phyloP scores from a whole-genome alignment of 2,113 vertebrate species.

The Thalassarche chlororhynchos region DNA sequence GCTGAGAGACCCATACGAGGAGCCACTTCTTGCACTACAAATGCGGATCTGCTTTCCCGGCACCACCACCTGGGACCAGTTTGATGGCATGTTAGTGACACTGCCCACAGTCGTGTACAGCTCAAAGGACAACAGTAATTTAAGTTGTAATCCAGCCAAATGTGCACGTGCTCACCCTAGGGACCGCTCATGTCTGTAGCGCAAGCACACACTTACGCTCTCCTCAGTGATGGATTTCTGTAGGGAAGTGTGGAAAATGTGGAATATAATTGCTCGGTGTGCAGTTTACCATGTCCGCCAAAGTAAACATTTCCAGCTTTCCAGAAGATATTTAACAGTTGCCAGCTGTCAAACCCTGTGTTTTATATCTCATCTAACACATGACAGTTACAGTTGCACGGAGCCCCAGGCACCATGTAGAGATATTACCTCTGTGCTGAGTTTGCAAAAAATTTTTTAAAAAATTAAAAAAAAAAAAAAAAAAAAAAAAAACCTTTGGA shows the following conservation, averaged over 20 bases:
- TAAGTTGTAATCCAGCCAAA: not conserved
- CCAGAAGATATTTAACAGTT: not conserved
- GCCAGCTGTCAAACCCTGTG: slow-evolving; percentile 24
- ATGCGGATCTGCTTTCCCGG: not conserved
- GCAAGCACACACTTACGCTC: not conserved
- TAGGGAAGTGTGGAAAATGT: not conserved
- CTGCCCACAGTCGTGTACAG: not conserved
- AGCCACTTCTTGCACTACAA: not conserved
- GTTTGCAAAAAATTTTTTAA: not conserved
- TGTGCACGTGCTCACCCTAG: accelerated
- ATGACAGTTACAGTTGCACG: not conserved
- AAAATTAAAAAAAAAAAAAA: not conserved
- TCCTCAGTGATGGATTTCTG: not conserved
- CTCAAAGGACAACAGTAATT: not conserved
- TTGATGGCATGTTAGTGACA: not conserved
- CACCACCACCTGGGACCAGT: not conserved
- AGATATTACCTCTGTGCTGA: not conserved
- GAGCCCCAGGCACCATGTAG: not conserved
- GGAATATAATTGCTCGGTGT: not conserved
- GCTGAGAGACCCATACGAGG: not conserved
- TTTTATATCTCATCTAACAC: slow-evolving; percentile 12
- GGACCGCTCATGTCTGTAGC: not conserved
- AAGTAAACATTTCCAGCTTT: not conserved
- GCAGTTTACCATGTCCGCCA: not conserved
- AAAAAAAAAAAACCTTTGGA: not conserved